Evolutionary conservation across 2,888 invertebrate genomes (phyloP), one percentile per base, ranked within the genome.

Genomic region (Cryptocheilus praepositus): DNA sequence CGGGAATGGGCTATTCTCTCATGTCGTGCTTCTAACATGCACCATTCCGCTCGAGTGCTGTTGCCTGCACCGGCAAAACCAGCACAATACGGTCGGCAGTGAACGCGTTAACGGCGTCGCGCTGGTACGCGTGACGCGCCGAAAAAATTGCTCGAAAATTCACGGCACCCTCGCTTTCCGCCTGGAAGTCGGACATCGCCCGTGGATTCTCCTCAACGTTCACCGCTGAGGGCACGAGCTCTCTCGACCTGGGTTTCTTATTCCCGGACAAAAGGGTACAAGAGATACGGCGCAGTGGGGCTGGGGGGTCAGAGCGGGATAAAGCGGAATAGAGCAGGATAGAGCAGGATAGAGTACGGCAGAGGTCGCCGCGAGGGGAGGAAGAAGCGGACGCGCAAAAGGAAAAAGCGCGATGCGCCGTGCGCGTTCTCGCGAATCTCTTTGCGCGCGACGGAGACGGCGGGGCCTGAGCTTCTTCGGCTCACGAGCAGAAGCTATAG

Each of bases 401-500:
- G 11, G 56, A 51, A 59, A 59, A 16, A 55, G 52, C 70, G 70
- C 55, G 65, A 64, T 64, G 64, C 68, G 36, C 36, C 7, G 36
- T 28, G 61, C 66, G 67, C 76, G 74, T 62, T 73, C 80, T 76
- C 70, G 73, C 74, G 76, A 77, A 76, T 79, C 69, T 77, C 36
- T 36, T 70, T 76, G 70, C 73, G 75, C 77, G 73, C 76, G 73
- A 79, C 76, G 78, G 70, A 72, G 74, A 67, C 78, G 57, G 54
- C 70, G 16, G 49, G 49, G 11, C 49, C 49, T 1, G 67, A 76
- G 69, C 71, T 77, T 78, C 79, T 63, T 65, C 55, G 49, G 16
- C 49, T 49, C 49, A 16, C 49, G 49, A 49, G 16, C 36, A 36
- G 64, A 67, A 66, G 67, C 78, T 77, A 77, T 74, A 77, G 78